Conservation (phyloP, 2,888 invertebrate genomes). For the Ochropacha duplaris region DNA sequence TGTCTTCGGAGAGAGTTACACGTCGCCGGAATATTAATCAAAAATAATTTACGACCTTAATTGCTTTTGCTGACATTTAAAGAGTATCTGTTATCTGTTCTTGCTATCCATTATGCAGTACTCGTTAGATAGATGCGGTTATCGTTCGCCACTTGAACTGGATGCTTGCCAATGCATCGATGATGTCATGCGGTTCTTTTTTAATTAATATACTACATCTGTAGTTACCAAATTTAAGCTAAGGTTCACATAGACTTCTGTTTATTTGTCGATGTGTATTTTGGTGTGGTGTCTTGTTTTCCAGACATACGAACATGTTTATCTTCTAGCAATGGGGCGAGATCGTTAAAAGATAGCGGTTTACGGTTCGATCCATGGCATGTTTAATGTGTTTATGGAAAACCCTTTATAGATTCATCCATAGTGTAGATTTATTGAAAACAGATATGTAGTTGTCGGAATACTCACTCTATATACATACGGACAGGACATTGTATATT, state of each 20-base stretch:
- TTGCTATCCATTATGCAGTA: constrained; percentile 16
- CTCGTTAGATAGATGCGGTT: constrained; percentile 36
- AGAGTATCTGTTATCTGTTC: background rate
- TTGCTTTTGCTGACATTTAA: background rate
- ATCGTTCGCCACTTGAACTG: constrained; percentile 38
- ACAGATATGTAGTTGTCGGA: background rate
- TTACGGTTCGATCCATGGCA: constrained; percentile 50
- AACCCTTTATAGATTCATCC: background rate
- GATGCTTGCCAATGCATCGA: constrained; percentile 44
- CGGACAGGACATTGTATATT: background rate
- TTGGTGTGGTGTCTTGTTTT: constrained; percentile 60
- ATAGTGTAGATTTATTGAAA: background rate
- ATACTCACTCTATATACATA: background rate
- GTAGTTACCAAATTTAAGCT: constrained; percentile 17
- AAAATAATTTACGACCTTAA: constrained; percentile 11
- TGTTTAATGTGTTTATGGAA: constrained; percentile 49
- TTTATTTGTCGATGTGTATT: constrained; percentile 66
- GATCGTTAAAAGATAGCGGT: constrained; percentile 64
- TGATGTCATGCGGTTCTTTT: constrained; percentile 3
- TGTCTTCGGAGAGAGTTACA: constrained; percentile 17
- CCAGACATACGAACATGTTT: constrained; percentile 63
- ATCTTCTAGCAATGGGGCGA: constrained; percentile 60
- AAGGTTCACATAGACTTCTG: constrained; percentile 37
- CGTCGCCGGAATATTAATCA: constrained; percentile 20
- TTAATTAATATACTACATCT: background rate